Conservation (phyloP, 2,888 invertebrate species). For the Hirtodrosophila cameraria region DNA sequence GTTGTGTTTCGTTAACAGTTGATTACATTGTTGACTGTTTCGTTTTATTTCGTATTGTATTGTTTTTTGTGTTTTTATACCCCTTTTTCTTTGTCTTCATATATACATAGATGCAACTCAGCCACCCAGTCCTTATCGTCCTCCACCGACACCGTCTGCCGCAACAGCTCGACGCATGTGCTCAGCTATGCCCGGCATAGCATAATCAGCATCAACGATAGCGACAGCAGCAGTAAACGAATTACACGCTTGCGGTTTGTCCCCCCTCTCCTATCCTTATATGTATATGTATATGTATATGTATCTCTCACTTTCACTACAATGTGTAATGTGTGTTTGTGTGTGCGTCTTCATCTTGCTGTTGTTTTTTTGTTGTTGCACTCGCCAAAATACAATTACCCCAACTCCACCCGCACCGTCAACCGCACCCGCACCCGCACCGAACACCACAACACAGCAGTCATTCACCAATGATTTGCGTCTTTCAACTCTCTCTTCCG, state of each 20-base stretch:
- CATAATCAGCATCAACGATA: constrained; percentile 63
- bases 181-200: constrained; percentile 72
- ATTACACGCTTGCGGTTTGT: constrained; percentile 71
- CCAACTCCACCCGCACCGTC: constrained; percentile 7
- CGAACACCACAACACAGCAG: constrained; percentile 24
- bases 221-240: constrained; percentile 55
- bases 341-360: constrained; percentile 16
- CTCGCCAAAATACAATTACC: constrained; percentile 62
- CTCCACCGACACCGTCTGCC: constrained; percentile 37
- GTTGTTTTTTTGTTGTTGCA: constrained; percentile 45
- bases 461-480: constrained; percentile 60
- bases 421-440: constrained; percentile 11
- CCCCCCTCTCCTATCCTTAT: constrained; percentile 17
- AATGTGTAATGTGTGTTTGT: too few species aligned
- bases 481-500: constrained; percentile 35
- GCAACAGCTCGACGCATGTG: constrained; percentile 66
- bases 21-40: constrained; percentile 15
- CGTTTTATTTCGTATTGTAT: background rate
- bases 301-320: background rate
- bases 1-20: constrained; percentile 17
- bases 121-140: constrained; percentile 50
- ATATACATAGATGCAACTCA: constrained; percentile 60
- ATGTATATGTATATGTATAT: too few species aligned
- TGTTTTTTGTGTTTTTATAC: constrained; percentile 16
- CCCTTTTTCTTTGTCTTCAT: constrained; percentile 38